Base-by-base conservation (phyloP, 2,797 vertebrate species). In the Argyrosomus regius region DNA sequence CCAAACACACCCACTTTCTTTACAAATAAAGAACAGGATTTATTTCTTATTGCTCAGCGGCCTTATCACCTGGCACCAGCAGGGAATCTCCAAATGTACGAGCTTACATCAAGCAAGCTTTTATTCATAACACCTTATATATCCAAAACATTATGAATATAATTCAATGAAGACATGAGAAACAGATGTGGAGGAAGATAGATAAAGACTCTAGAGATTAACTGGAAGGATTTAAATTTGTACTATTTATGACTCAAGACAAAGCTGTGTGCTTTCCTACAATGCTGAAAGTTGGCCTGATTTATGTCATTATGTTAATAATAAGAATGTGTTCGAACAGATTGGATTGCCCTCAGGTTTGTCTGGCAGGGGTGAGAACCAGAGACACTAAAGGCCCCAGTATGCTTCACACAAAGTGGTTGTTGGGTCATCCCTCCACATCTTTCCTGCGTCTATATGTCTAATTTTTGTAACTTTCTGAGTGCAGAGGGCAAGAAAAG, bases 51-150 rank as follows among this genome's bases (percentile, higher is more conserved):
- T 65, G 49, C 8, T 80, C 72, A n/a, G 54, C 56, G 71, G 53
- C 18, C 6, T 74, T 72, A 74, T 86, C 79, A 69, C 31, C 12
- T 7, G 41, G 69, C 60, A 63, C 22, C 72, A 70, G 77, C 54
- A 71, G 56, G 43, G 69, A 64, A 68, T 28, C 63, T 2, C 57
- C 73, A 74, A 18, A 45, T 49, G 28, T 24, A 41, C 31, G 26
- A 62, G 26, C n/a, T 76, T 41, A 45, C 3, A 6, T 62, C 14
- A 48, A 46, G 53, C 0, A 3, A 57, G 60, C 1, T 5, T 53
- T 66, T 74, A 49, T 54, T 68, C 54, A 53, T 35, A 62, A 35
- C n/a, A 28, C 18, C 10, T 50, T 16, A 0, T 18, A 0, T 31
- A 41, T 5, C n/a, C 0, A 48, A 70, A 67, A 39, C 16, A 0